Conservation (phyloP, 2,113 vertebrate genomes). For the Plotosus lineatus region DNA sequence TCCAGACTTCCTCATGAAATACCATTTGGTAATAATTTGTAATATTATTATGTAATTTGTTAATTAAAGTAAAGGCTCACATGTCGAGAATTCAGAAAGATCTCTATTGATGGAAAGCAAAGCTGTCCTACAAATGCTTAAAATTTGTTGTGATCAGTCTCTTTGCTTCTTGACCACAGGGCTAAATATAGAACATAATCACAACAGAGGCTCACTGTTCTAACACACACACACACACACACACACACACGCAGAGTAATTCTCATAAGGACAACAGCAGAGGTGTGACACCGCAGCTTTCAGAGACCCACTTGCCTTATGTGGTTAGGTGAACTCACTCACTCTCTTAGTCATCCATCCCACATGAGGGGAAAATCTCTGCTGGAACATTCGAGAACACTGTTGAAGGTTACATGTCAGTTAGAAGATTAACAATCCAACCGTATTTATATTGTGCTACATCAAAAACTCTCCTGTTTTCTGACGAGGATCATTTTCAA, state of each 20-base stretch:
- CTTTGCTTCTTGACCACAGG: not conserved
- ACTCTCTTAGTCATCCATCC: conserved; percentile 40
- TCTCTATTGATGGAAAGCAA: not conserved
- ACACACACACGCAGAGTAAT: conserved; percentile 34
- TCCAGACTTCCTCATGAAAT: too few relatives aligned
- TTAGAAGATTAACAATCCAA: conserved; percentile 5
- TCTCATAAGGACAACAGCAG: conserved; percentile 27
- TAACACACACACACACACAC: conserved; percentile 19
- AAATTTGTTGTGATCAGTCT: not conserved
- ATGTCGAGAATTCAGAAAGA: too few relatives aligned
- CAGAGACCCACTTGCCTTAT: conserved; percentile 47
- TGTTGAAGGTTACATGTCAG: conserved; percentile 26
- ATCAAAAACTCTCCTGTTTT: not conserved
- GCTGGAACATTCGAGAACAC: conserved; percentile 41
- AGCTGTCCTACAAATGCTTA: not conserved
- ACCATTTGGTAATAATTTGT: too few relatives aligned
- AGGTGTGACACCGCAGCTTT: conserved; percentile 29
- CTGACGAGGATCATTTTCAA: not conserved
- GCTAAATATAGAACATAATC: not conserved
- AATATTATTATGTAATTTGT: too few relatives aligned
- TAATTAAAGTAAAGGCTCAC: too few relatives aligned
- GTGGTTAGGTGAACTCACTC: conserved; percentile 46
- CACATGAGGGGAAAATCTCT: conserved; percentile 24
- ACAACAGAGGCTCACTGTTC: conserved; percentile 10
- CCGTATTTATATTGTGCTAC: not conserved